Percentiles rank a stretch among this genome's conserved stretches.
phyloP scores from a whole-genome alignment of 2,888 invertebrate genomes.

The Heliconius cydno region DNA sequence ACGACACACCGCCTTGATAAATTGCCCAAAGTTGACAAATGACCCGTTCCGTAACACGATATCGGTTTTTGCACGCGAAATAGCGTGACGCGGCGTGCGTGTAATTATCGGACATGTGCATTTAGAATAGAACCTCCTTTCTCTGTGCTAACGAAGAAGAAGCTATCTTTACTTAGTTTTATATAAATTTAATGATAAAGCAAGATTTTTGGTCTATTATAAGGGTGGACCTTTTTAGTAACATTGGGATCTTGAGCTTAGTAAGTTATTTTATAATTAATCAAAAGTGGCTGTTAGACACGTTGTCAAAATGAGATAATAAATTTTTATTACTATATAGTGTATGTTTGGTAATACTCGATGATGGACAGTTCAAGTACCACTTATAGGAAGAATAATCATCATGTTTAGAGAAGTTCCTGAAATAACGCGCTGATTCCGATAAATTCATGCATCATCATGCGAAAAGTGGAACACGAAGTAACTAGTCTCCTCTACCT shows the following conservation, averaged over 20 bases:
- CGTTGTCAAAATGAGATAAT: too few relatives aligned
- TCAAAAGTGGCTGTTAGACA: too few relatives aligned
- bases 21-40: constrained; percentile 52
- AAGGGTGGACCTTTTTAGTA: too few relatives aligned
- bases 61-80: constrained; percentile 53
- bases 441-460: neutral
- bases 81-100: constrained; percentile 53
- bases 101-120: constrained; percentile 40
- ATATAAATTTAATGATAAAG: too few relatives aligned
- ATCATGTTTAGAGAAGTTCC: neutral
- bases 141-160: neutral
- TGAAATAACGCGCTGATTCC: neutral
- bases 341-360: neutral
- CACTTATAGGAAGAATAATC: neutral
- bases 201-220: too few relatives aligned
- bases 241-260: too few relatives aligned
- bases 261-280: too few relatives aligned
- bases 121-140: constrained; percentile 23
- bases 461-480: neutral
- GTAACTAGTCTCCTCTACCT: neutral
- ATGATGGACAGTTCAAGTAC: neutral
- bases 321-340: too few relatives aligned
- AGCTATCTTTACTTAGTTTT: neutral
- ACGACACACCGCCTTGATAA: constrained; percentile 46
- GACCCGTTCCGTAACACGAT: constrained; percentile 48